phyloP scores from a whole-genome alignment of 2,888 invertebrate species.

The Allacma fusca region DNA sequence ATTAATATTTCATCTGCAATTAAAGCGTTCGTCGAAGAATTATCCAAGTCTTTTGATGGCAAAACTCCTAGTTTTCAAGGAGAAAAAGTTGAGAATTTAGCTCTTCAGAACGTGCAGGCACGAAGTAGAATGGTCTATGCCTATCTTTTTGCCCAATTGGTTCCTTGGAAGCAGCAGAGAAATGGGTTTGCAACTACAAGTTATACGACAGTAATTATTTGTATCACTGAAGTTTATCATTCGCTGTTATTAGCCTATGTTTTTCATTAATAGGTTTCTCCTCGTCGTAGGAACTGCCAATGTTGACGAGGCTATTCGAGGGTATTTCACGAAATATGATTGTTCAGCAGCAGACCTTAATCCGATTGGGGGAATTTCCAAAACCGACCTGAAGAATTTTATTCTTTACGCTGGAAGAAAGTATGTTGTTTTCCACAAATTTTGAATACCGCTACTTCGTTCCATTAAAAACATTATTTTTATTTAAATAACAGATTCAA shows the following conservation, averaged over 20 bases:
- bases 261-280: constrained; percentile 79
- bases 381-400: constrained; percentile 86
- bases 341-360: constrained; percentile 98
- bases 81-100: constrained; percentile 88
- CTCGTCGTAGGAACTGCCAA: constrained; percentile 93
- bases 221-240: too few species aligned
- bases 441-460: too few species aligned
- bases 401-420: constrained; percentile 76
- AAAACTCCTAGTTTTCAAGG: constrained; percentile 73
- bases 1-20: constrained; percentile 87
- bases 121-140: constrained; percentile 87
- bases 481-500: constrained; percentile 73
- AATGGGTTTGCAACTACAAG: constrained; percentile 63
- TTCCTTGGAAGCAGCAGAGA: constrained; percentile 62
- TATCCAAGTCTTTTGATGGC: constrained; percentile 79
- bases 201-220: too few species aligned
- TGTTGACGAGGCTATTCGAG: constrained; percentile 95
- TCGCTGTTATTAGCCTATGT: background rate
- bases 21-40: constrained; percentile 83
- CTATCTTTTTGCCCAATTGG: constrained; percentile 89
- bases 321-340: constrained; percentile 99
- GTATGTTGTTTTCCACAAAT: too few species aligned
- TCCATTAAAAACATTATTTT: too few species aligned
- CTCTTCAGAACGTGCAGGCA: constrained; percentile 93
- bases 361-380: constrained; percentile 97